A percentile compares a stretch with the other conserved stretches of the same genome.
Conservation (phyloP, 2,797 vertebrate genomes). For the Notolepis coatsorum region DNA sequence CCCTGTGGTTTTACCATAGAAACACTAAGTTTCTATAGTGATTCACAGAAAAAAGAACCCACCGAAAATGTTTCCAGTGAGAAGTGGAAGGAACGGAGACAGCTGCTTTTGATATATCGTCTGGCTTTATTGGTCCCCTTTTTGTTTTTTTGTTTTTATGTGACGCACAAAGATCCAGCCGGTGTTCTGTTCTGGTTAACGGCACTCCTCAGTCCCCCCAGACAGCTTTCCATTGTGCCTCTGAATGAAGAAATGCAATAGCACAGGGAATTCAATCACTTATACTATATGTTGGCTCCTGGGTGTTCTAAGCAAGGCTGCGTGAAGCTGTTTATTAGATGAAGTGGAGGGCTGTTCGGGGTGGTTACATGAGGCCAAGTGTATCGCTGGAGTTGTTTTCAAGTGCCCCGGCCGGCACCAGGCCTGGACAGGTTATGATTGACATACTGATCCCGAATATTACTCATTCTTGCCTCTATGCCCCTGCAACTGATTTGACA, state of each 20-base stretch:
- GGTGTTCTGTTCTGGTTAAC: slow-evolving; percentile 34
- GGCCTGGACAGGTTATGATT: slow-evolving; percentile 6
- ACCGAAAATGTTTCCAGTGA: too few relatives aligned
- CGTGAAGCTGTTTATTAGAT: slow-evolving; percentile 46
- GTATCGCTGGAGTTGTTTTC: slow-evolving; percentile 30
- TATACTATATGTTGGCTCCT: slow-evolving; percentile 29
- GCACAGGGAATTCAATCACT: slow-evolving; percentile 43
- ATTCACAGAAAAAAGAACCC: too few relatives aligned
- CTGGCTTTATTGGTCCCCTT: neutral
- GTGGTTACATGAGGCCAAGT: slow-evolving; percentile 10
- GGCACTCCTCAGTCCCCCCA: slow-evolving; percentile 7
- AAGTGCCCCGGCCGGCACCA: slow-evolving; percentile 27
- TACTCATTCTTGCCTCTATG: slow-evolving; percentile 1
- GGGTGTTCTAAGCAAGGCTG: slow-evolving; percentile 35
- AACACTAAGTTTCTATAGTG: too few relatives aligned
- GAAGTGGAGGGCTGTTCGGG: slow-evolving; percentile 32
- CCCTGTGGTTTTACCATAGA: too few relatives aligned
- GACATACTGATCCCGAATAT: slow-evolving; percentile 1
- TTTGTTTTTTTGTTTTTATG: neutral
- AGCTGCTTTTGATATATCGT: neutral
- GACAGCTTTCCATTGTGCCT: slow-evolving; percentile 37
- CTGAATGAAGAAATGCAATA: slow-evolving; percentile 25
- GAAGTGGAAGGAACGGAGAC: neutral
- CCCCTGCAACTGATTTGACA: neutral
- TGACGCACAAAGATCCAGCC: neutral